Percentiles rank a stretch among this genome's conserved stretches.
Evolutionary conservation across 2,888 invertebrate species (phyloP).

Genomic region (Hypolimnas misippus): DNA sequence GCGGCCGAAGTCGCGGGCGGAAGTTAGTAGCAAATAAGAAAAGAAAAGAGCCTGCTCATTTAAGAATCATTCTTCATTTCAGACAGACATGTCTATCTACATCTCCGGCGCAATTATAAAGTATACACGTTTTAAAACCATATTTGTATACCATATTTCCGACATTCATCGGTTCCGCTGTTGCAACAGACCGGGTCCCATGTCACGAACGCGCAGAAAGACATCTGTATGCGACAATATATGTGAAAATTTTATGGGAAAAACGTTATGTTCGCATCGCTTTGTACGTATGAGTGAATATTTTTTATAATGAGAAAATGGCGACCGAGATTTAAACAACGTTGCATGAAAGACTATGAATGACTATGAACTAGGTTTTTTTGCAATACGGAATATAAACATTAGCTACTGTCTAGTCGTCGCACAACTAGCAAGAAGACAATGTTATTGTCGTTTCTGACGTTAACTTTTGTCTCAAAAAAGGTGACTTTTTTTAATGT

Average conservation of each 20-base stretch:
- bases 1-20: no score
- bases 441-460: background rate
- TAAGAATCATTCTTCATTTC: no score
- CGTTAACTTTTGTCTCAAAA: background rate
- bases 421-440: background rate
- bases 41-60: no score
- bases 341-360: background rate
- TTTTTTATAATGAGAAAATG: conserved; percentile 30
- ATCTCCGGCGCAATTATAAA: no score
- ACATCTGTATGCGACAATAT: conserved; percentile 21
- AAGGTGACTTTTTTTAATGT: no score
- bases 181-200: background rate
- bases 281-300: conserved; percentile 17
- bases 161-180: background rate
- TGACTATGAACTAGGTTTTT: background rate
- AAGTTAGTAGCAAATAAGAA: no score
- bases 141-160: background rate
- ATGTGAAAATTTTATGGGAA: conserved; percentile 36
- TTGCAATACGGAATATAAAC: conserved; percentile 1
- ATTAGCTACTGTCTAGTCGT: background rate
- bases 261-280: conserved; percentile 24
- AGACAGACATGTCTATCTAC: no score
- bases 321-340: conserved; percentile 14
- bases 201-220: conserved; percentile 1
- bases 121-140: no score